Evolutionary conservation across 2,113 vertebrate species (phyloP).

Genomic region (Catharus minimus): DNA sequence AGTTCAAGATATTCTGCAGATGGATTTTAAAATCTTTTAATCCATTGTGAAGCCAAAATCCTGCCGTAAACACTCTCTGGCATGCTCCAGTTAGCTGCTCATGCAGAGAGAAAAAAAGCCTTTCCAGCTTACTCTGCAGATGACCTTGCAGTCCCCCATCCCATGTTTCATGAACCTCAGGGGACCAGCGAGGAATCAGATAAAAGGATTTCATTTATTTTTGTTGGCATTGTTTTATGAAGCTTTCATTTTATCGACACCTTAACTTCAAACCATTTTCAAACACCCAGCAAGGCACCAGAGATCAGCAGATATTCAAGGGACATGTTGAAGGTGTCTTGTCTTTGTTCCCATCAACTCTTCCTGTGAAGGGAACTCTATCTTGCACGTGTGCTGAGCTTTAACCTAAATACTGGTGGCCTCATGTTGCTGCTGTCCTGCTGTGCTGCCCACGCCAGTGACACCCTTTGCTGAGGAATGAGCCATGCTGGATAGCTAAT

Average conservation of each 20-base stretch:
- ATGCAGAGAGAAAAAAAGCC: background rate
- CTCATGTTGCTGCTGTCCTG: background rate
- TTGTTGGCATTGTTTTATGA: conserved; percentile 28
- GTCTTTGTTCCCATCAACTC: background rate
- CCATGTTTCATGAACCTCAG: background rate
- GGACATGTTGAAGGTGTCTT: background rate
- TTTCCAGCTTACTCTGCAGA: conserved; percentile 25
- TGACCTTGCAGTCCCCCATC: conserved; percentile 40
- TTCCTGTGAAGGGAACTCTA: background rate
- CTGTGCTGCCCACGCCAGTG: background rate
- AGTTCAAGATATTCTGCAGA: conserved; percentile 38
- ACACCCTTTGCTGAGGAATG: background rate
- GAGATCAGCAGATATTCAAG: background rate
- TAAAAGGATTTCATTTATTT: conserved; percentile 30
- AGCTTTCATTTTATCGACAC: conserved; percentile 5
- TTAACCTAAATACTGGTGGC: background rate
- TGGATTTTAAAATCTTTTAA: conserved; percentile 27
- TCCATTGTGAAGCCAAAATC: conserved; percentile 30
- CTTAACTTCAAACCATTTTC: conserved; percentile 11
- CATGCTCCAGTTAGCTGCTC: conserved; percentile 41
- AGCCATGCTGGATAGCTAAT: background rate
- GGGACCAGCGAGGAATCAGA: background rate
- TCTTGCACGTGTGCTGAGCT: background rate
- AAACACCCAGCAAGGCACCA: background rate
- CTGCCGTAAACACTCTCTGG: background rate